A percentile compares a stretch with the other conserved stretches of the same genome.
Conservation (phyloP, 1,140 invertebrate species). For the Batillaria attramentaria region DNA sequence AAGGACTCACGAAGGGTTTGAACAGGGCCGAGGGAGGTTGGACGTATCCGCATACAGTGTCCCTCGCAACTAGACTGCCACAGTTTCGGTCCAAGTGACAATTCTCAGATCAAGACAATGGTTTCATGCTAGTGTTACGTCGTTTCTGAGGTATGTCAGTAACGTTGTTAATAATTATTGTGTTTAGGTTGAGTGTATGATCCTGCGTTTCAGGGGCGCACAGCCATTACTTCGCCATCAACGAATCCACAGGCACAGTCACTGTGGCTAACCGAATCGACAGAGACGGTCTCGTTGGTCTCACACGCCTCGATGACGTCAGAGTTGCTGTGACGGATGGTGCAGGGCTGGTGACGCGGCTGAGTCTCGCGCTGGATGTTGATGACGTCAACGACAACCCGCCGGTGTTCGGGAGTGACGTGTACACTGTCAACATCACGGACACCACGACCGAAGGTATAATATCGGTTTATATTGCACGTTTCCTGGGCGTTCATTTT, state of each 20-base stretch:
- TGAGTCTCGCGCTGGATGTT: background rate
- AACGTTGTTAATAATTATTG: no score
- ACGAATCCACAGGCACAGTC: constrained; percentile 20
- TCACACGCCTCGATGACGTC: constrained; percentile 19
- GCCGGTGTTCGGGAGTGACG: constrained; percentile 22
- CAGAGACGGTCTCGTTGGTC: constrained; percentile 22
- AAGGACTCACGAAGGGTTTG: no score
- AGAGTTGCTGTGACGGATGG: constrained; percentile 17
- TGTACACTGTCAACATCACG: constrained; percentile 7
- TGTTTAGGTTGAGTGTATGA: no score
- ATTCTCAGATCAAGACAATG: no score
- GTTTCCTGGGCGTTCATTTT: no score
- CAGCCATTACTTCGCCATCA: constrained; percentile 23
- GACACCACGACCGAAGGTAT: constrained; percentile 6
- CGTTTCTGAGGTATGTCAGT: no score
- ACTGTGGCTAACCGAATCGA: constrained; percentile 20
- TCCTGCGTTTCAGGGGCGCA: constrained; percentile 3
- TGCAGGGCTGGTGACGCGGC: background rate
- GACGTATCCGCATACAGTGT: no score
- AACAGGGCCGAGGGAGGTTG: no score
- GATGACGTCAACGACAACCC: constrained; percentile 34
- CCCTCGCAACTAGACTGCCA: no score
- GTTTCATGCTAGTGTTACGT: no score
- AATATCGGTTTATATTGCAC: no score
- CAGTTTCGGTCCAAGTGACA: no score